Evolutionary conservation across 64 coral and sea anemone species (phyloP).

Genomic region (Montipora efflorescens): DNA sequence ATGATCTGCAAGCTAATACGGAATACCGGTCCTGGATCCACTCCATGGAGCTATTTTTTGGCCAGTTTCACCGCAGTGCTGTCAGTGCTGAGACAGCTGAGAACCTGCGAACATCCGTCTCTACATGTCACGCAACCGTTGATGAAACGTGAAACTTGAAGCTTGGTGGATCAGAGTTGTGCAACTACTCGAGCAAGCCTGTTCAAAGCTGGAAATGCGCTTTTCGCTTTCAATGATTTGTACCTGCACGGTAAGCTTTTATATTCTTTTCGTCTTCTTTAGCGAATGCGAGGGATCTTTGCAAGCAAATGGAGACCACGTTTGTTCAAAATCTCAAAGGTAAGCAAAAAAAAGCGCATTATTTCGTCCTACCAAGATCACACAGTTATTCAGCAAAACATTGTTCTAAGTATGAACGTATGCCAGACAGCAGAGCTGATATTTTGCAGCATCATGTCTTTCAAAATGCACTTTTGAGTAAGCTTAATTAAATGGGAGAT

Average conservation of each 20-base stretch:
- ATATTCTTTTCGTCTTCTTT: not conserved
- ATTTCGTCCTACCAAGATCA: not conserved
- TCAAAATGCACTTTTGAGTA: too few species aligned
- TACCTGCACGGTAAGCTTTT: not conserved
- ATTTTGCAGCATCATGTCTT: too few species aligned
- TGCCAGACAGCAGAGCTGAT: too few species aligned
- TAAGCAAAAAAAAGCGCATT: not conserved
- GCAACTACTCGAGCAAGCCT: not conserved
- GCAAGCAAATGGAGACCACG: conserved; percentile 15
- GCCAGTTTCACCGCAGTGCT: too few species aligned
- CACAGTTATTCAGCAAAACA: too few species aligned
- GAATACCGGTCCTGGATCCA: too few species aligned
- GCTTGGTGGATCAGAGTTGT: not conserved
- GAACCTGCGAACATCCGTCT: too few species aligned
- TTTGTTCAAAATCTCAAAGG: conserved; percentile 69
- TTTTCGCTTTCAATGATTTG: not conserved
- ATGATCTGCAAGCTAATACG: too few species aligned
- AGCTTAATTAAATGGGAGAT: too few species aligned
- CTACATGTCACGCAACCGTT: not conserved
- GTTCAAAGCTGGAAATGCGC: conserved; percentile 2
- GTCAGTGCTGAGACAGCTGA: too few species aligned
- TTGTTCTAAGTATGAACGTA: too few species aligned
- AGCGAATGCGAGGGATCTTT: not conserved
- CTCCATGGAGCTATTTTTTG: too few species aligned
- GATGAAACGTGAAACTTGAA: not conserved